Base-by-base conservation (phyloP, 2,113 vertebrate species). In the Mesembrinibis cayennensis region DNA sequence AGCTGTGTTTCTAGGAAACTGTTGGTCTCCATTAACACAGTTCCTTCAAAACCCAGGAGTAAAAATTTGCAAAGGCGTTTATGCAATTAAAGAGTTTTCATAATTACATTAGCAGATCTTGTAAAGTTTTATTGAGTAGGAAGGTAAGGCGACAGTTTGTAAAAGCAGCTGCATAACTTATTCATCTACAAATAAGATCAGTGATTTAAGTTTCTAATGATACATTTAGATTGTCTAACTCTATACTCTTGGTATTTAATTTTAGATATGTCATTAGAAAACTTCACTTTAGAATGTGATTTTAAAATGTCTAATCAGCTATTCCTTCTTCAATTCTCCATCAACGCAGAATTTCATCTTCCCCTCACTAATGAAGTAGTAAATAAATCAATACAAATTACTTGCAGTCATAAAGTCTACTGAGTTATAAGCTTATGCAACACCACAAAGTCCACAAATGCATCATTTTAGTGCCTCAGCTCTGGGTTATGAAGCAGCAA, bases 321-420 rank as follows among this genome's bases (percentile, higher is more conserved):
- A 3, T 66, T 90, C 1, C 10, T 79, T 30, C 59, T 92, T 91
- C 74, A 94, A 6, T 88, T 80, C 53, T 88, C 79, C n/a, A 47
- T 96, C 92, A 81, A 4, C 86, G 88, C 13, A 2, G 63, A 95
- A 94, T 95, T 94, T 42, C 71, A 81, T 96, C 79, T 95, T 95
- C 21, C 62, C 26, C 32, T 86, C 19, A 3, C 32, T 95, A 78
- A 95, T 90, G 90, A 95, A 89, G 82, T 95, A 91, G 82, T 95
- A 93, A 85, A 92, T 86, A 93, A 93, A 94, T 95, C 53, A 1
- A 92, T 96, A 94, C 36, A 94, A 93, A 90, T 86, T 55, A 70
- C 76, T 95, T 80, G 42, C 50, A 90, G 79, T 83, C 92, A 70
- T 94, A 74, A 93, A 90, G 26, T 78, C 74, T 86, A 20, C 74